phyloP scores from a whole-genome alignment of 2,888 invertebrate genomes.

The Drosophila kokeensis region DNA sequence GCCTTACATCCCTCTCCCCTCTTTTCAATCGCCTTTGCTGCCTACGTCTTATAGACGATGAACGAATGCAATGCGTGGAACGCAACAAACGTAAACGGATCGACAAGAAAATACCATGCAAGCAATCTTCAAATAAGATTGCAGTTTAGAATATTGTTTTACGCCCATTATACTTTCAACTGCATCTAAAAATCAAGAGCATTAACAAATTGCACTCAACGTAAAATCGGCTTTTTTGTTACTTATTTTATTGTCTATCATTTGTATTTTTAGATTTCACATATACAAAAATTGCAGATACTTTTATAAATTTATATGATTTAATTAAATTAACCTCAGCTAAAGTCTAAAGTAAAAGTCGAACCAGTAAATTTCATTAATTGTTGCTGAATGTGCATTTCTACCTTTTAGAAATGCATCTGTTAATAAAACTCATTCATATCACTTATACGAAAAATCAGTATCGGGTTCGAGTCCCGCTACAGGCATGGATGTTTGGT shows the following conservation, averaged over 20 bases:
- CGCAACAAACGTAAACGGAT: neutral
- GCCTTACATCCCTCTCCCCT: neutral
- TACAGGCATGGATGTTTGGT: too few relatives aligned
- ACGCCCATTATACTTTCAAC: neutral
- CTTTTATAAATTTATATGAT: neutral
- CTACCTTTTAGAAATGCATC: neutral
- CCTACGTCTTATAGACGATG: constrained; percentile 37
- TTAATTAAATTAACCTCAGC: neutral
- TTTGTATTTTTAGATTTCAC: too few relatives aligned
- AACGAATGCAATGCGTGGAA: constrained; percentile 26
- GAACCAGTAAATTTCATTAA: neutral
- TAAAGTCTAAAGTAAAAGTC: neutral
- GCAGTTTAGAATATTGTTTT: neutral
- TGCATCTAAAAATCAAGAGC: neutral
- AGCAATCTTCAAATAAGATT: neutral
- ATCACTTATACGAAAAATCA: too few relatives aligned
- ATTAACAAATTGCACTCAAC: too few relatives aligned
- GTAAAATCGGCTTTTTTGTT: too few relatives aligned
- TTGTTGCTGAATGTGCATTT: neutral
- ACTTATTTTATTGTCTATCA: too few relatives aligned
- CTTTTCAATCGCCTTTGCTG: neutral
- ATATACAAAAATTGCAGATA: too few relatives aligned
- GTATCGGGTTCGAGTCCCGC: too few relatives aligned
- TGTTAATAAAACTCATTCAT: neutral
- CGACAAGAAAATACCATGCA: constrained; percentile 1